Conservation (phyloP, 2,797 vertebrate species). For the Sarcoramphus papa region DNA sequence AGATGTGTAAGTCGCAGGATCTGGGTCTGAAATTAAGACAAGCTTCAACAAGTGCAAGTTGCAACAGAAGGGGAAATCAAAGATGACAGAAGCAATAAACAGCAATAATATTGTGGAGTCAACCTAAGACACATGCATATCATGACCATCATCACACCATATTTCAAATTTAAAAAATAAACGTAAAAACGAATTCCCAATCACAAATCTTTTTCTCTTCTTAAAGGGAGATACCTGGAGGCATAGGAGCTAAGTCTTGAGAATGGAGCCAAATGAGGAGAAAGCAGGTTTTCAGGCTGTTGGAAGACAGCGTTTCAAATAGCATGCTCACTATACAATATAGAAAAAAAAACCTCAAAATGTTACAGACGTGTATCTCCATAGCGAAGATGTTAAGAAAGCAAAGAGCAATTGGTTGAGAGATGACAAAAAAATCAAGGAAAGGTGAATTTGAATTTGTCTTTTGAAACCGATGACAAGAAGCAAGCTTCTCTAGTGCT, state of each 20-base stretch:
- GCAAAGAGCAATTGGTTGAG: not conserved
- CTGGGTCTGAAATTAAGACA: constrained; percentile 11
- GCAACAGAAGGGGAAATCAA: constrained; percentile 8
- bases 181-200: not conserved
- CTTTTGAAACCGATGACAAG: not conserved
- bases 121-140: not conserved
- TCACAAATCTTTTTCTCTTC: not conserved
- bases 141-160: not conserved
- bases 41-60: not conserved
- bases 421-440: not conserved
- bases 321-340: not conserved
- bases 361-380: not conserved
- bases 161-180: not conserved
- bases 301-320: not conserved
- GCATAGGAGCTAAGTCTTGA: not conserved
- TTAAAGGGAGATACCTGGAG: not conserved
- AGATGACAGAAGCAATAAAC: constrained; percentile 41
- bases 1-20: constrained; percentile 3
- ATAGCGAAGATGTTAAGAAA: not conserved
- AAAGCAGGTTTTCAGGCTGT: not conserved
- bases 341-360: not conserved
- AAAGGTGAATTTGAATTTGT: not conserved
- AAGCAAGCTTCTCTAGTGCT: not conserved
- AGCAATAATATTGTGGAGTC: not conserved
- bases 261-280: not conserved